These are phyloP conservation scores for Mustela erminea DNA, from an alignment of 2,797 vertebrate genomes.

Conservation along the genomic window DNA sequence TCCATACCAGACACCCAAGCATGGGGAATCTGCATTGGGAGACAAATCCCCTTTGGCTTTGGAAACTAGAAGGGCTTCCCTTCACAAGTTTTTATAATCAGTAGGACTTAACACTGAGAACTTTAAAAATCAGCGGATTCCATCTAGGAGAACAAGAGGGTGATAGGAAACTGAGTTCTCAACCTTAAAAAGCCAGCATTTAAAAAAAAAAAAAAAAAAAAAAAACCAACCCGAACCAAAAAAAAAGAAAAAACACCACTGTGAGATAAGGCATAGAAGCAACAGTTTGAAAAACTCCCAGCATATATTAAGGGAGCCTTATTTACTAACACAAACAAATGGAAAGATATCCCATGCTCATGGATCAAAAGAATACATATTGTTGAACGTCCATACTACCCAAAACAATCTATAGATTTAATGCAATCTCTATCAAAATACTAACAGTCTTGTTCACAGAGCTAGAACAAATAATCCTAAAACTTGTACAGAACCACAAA, in stretches of 20 bases:
- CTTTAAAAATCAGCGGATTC: neutral
- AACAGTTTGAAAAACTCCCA: neutral
- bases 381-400: neutral
- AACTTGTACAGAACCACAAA: neutral
- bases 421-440: neutral
- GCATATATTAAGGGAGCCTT: neutral
- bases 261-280: neutral
- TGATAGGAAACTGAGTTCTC: neutral
- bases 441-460: neutral
- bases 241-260: neutral
- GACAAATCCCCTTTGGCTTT: neutral
- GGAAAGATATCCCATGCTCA: neutral
- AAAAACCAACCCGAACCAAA: too few species aligned
- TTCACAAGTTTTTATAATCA: neutral
- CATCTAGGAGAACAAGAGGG: neutral
- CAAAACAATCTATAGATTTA: neutral
- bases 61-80: neutral
- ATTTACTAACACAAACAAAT: neutral
- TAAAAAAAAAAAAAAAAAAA: neutral
- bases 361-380: neutral
- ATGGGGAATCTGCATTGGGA: neutral
- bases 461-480: neutral
- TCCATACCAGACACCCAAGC: neutral
- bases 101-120: neutral
- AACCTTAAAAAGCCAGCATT: neutral